A percentile compares a stretch with the other conserved stretches of the same genome.
These are phyloP conservation scores for Morus bassanus DNA, from an alignment of 2,797 vertebrate species.

Conservation along the genomic window DNA sequence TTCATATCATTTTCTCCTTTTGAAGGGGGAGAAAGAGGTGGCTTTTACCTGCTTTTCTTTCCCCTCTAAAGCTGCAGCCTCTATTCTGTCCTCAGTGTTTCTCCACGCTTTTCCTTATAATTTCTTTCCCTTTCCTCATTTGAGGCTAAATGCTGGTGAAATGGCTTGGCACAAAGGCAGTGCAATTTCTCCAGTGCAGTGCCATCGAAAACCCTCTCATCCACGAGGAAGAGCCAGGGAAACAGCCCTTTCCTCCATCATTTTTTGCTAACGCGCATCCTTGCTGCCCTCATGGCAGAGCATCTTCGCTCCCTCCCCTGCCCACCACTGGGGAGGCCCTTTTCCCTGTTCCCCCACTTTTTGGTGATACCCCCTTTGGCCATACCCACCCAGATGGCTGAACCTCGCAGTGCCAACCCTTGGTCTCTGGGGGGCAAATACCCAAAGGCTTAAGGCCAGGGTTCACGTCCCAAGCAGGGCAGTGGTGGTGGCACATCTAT, in stretches of 20 bases:
- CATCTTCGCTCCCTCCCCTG: not conserved
- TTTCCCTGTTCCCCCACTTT: not conserved
- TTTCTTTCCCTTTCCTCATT: not conserved
- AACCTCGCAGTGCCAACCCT: not conserved
- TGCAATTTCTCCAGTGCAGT: not conserved
- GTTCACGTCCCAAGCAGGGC: not conserved
- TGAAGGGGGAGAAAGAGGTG: not conserved
- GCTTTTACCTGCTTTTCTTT: not conserved
- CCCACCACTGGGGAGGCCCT: fast-evolving
- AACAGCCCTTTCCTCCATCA: not conserved
- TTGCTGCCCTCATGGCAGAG: fast-evolving
- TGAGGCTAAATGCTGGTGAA: not conserved
- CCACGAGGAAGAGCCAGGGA: not conserved
- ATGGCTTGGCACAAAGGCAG: not conserved
- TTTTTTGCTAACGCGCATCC: not conserved
- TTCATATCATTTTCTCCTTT: not conserved
- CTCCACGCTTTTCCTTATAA: not conserved
- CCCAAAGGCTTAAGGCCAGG: fast-evolving
- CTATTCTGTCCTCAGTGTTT: not conserved
- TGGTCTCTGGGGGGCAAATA: fast-evolving
- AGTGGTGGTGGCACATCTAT: fast-evolving
- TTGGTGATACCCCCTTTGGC: fast-evolving
- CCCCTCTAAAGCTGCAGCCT: not conserved
- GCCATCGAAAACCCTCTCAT: not conserved
- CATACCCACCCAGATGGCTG: not conserved